Conservation (phyloP, 2,113 vertebrate genomes). For the Uria lomvia region DNA sequence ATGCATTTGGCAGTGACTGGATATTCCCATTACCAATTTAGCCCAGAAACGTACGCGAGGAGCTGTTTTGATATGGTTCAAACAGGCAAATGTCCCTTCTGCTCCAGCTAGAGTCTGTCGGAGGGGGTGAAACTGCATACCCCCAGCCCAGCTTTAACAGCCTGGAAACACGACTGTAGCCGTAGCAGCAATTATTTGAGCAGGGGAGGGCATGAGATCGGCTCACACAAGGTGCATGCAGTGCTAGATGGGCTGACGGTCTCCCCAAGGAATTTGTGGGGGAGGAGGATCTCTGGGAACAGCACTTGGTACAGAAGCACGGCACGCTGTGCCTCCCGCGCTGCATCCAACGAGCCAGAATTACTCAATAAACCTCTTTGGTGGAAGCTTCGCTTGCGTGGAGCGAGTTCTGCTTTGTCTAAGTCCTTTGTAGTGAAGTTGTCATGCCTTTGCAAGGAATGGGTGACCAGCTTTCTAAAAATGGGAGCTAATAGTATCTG, state of each 20-base stretch:
- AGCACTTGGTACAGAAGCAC: accelerated
- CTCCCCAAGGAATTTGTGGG: background rate
- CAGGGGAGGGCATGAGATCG: background rate
- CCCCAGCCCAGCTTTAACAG: background rate
- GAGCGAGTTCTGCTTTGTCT: background rate
- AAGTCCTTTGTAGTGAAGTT: background rate
- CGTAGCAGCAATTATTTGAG: background rate
- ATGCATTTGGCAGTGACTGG: background rate
- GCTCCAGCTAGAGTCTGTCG: background rate
- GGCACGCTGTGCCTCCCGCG: accelerated
- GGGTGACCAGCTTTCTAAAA: background rate
- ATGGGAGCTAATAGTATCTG: accelerated
- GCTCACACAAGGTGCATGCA: accelerated
- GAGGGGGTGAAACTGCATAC: accelerated
- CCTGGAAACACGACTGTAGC: accelerated
- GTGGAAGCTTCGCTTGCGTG: background rate
- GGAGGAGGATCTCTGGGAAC: background rate
- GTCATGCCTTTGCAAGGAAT: accelerated
- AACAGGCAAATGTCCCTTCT: accelerated
- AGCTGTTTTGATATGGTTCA: background rate
- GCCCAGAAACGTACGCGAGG: background rate
- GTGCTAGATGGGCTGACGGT: accelerated
- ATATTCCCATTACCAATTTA: background rate
- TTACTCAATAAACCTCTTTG: accelerated
- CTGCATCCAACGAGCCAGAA: accelerated